Percentiles rank a stretch among this genome's conserved stretches.
These are phyloP conservation scores for Phymanthus crucifer DNA, from an alignment of 92 coral and sea anemone genomes.

Conservation along the genomic window DNA sequence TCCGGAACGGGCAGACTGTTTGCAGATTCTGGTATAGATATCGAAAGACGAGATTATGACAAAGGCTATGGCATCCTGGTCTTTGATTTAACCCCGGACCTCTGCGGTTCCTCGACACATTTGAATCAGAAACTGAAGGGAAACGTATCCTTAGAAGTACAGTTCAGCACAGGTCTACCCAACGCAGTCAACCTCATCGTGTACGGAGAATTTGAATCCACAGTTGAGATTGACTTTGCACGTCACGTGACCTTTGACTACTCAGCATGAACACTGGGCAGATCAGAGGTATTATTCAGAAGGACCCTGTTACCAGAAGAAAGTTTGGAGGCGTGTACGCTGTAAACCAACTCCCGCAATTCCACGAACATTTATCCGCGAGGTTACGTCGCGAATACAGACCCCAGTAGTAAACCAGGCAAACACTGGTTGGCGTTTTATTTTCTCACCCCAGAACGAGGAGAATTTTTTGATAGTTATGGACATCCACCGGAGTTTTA, in stretches of 20 bases:
- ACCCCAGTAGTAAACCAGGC: not conserved
- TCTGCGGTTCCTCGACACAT: slow-evolving; percentile 7
- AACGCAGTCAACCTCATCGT: too few relatives aligned
- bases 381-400: not conserved
- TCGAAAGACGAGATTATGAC: slow-evolving; percentile 10
- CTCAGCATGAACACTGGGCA: not conserved
- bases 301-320: not conserved
- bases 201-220: too few relatives aligned
- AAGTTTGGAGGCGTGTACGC: not conserved
- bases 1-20: not conserved
- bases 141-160: slow-evolving; percentile 8
- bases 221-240: too few relatives aligned
- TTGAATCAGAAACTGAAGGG: not conserved
- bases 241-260: not conserved
- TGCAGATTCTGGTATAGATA: slow-evolving; percentile 12
- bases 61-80: slow-evolving; percentile 12
- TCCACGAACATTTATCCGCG: not conserved
- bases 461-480: too few relatives aligned
- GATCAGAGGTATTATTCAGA: not conserved
- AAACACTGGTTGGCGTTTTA: not conserved
- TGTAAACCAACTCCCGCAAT: not conserved
- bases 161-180: slow-evolving; percentile 8
- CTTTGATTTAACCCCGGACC: not conserved
- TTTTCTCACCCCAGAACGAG: not conserved
- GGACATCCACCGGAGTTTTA: not conserved